These are phyloP conservation scores for Eumaeus atala DNA, from an alignment of 1,140 invertebrate genomes.

Conservation along the genomic window DNA sequence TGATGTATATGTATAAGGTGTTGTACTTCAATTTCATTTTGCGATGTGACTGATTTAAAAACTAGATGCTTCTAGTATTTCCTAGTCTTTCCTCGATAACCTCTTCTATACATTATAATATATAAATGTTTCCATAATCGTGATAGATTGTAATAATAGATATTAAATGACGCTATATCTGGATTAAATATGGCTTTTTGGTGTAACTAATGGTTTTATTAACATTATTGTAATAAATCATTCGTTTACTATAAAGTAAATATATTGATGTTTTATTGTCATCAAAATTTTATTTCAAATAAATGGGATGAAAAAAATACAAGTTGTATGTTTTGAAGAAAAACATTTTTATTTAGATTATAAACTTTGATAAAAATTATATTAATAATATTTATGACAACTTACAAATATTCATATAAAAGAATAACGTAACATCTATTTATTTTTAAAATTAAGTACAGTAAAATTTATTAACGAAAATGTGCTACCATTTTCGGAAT, in stretches of 20 bases:
- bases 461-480: conserved; percentile 66
- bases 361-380: conserved; percentile 75
- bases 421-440: conserved; percentile 74
- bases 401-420: conserved; percentile 74
- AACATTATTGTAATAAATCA: conserved; percentile 1
- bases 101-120: conserved; percentile 6
- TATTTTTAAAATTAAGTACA: conserved; percentile 61
- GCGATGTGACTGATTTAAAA: conserved; percentile 39
- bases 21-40: conserved; percentile 11
- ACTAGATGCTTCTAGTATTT: conserved; percentile 26
- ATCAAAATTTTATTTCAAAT: conserved; percentile 9
- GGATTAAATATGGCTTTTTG: conserved; percentile 10
- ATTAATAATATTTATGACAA: conserved; percentile 74
- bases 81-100: conserved; percentile 20
- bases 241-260: conserved; percentile 4
- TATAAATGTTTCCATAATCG: too few species aligned
- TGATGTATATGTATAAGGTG: not conserved
- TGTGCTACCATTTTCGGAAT: conserved; percentile 65
- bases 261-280: conserved; percentile 16
- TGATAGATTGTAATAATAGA: too few species aligned
- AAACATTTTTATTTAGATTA: conserved; percentile 74
- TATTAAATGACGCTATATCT: conserved; percentile 4
- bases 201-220: conserved; percentile 14
- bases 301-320: conserved; percentile 21
- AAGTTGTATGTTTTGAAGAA: conserved; percentile 61